A percentile compares a stretch with the other conserved stretches of the same genome.
These are phyloP conservation scores for Eupithecia pulchellata DNA, from an alignment of 2,888 invertebrate species.

Conservation along the genomic window DNA sequence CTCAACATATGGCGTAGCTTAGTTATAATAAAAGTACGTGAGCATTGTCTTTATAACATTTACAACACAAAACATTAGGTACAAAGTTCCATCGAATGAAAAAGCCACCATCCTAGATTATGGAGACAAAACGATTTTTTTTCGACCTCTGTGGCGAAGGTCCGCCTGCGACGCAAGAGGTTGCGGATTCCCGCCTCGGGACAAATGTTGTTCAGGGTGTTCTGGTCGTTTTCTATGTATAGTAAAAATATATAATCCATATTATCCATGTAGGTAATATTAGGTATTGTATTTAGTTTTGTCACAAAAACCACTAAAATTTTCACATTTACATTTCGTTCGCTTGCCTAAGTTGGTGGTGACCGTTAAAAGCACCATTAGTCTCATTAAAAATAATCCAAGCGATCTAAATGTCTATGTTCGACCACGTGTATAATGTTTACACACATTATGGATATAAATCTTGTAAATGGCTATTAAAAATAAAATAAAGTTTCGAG, in stretches of 20 bases:
- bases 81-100: background rate
- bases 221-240: too few species aligned
- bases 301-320: background rate
- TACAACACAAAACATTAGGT: background rate
- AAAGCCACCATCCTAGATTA: background rate
- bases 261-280: too few species aligned
- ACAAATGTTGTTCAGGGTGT: too few species aligned
- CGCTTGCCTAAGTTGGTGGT: background rate
- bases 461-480: constrained; percentile 28
- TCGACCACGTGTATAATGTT: constrained; percentile 23
- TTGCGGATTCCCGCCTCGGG: too few species aligned
- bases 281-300: background rate
- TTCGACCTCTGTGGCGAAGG: too few species aligned
- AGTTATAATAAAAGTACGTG: too few species aligned
- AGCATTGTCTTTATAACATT: too few species aligned
- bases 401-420: constrained; percentile 5
- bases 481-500: constrained; percentile 22
- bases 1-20: background rate
- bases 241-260: too few species aligned
- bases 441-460: constrained; percentile 18
- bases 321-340: too few species aligned
- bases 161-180: too few species aligned
- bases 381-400: constrained; percentile 4
- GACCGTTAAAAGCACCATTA: constrained; percentile 4
- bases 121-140: background rate